phyloP scores from a whole-genome alignment of 2,888 invertebrate genomes.

The Alloscopus bannaensis region DNA sequence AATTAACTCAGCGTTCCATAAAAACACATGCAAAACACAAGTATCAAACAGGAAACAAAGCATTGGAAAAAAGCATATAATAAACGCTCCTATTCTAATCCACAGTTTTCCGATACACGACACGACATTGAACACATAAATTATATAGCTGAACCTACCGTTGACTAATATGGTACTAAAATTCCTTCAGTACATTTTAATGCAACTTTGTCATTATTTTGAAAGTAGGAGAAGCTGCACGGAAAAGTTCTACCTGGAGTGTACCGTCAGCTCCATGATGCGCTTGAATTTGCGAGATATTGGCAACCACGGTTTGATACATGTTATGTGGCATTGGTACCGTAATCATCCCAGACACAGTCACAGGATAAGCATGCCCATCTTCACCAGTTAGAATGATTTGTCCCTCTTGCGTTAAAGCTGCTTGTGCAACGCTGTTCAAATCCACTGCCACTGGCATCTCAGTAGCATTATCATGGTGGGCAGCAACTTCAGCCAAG shows the following conservation, averaged over 20 bases:
- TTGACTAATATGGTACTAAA: no score
- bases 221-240: no score
- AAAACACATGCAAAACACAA: no score
- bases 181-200: no score
- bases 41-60: no score
- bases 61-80: no score
- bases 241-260: slow-evolving; percentile 69
- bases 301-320: slow-evolving; percentile 97
- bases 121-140: no score
- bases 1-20: no score
- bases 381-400: slow-evolving; percentile 96
- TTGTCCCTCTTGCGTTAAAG: slow-evolving; percentile 94
- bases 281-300: slow-evolving; percentile 86
- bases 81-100: no score
- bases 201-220: no score
- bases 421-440: slow-evolving; percentile 91
- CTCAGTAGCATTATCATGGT: slow-evolving; percentile 78
- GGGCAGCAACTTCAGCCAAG: slow-evolving; percentile 82
- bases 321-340: slow-evolving; percentile 96
- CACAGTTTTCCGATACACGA: no score
- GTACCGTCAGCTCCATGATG: slow-evolving; percentile 69
- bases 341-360: slow-evolving; percentile 95
- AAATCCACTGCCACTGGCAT: slow-evolving; percentile 87
- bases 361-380: slow-evolving; percentile 90
- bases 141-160: no score